Base-by-base conservation (phyloP, 2,888 invertebrate genomes). In the Amaurobius ferox region DNA sequence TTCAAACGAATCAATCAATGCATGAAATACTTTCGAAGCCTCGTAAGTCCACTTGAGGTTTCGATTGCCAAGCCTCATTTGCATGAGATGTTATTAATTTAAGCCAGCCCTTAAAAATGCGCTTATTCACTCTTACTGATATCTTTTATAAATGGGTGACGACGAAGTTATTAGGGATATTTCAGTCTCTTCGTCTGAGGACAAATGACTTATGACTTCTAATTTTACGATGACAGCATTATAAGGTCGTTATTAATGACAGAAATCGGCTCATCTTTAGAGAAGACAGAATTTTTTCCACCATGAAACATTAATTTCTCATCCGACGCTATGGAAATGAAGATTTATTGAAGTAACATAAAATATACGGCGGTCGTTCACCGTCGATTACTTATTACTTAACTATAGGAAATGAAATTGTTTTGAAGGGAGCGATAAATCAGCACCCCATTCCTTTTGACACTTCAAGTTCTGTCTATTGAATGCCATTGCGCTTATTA, bases 341-440 rank as follows among this genome's bases (percentile, higher is more conserved):
- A 81, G 81, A 81, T 81, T 81, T 81, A 81, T 81, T 68, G 62
- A 30, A 68, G 68, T 64, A 67, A 68, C 73, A 74, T 81, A 81
- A 74, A 81, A 74, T 81, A 74, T 73, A n/a, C n/a, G 74, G 67
- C 61, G 68, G 61, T 74, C 74, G 81, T 81, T 74, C 67, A 16
- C 70, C 74, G 81, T 81, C 81, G 74, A 81, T 81, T 81, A 81
- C 74, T 81, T 81, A 81, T 74, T 81, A 81, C 81, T 81, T 81
- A 81, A 81, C 74, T 81, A 81, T 74, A 74, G 81, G 68, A 81
- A 81, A 74, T 68, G 81, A 81, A 81, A 81, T 74, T 74, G 81
- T 72, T 81, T 74, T 74, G 68, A 81, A 81, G 66, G 68, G 48
- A 74, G 74, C 26, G 32, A 81, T 81, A 74, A 81, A 81, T 81